Conservation (phyloP, 2,797 vertebrate genomes). For the Diplodus sargus region DNA sequence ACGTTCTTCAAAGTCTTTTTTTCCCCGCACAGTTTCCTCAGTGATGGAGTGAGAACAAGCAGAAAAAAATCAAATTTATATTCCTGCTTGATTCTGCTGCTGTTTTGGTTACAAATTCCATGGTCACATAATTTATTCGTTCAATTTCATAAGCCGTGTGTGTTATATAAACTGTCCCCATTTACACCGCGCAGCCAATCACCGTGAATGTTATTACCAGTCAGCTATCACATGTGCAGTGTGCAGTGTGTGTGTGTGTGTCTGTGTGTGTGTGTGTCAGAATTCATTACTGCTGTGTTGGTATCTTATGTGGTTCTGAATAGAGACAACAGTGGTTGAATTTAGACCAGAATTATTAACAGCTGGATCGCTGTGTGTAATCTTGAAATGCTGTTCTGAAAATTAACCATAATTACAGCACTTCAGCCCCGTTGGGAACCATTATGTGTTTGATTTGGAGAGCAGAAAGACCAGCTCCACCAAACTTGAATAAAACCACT, state of each 20-base stretch:
- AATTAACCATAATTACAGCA: background rate
- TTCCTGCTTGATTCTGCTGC: background rate
- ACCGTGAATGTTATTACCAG: background rate
- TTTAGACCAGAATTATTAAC: no score
- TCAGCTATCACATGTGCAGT: background rate
- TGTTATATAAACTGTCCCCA: background rate
- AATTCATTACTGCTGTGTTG: background rate
- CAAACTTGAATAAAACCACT: background rate
- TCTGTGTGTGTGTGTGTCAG: background rate
- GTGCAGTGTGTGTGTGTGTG: background rate
- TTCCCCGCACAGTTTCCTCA: background rate
- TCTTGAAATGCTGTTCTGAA: background rate
- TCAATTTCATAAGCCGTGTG: background rate
- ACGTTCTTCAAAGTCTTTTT: constrained; percentile 9
- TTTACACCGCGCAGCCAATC: background rate
- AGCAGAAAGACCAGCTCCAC: background rate
- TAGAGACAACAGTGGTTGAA: no score
- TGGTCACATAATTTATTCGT: background rate
- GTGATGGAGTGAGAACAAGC: background rate
- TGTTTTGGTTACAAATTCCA: background rate
- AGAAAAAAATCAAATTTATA: background rate
- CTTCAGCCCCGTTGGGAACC: background rate
- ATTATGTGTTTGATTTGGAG: background rate
- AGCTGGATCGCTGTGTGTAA: background rate
- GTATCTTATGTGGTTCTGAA: background rate